Conservation (phyloP, 2,797 vertebrate genomes). For the Periophthalmus magnuspinnatus region DNA sequence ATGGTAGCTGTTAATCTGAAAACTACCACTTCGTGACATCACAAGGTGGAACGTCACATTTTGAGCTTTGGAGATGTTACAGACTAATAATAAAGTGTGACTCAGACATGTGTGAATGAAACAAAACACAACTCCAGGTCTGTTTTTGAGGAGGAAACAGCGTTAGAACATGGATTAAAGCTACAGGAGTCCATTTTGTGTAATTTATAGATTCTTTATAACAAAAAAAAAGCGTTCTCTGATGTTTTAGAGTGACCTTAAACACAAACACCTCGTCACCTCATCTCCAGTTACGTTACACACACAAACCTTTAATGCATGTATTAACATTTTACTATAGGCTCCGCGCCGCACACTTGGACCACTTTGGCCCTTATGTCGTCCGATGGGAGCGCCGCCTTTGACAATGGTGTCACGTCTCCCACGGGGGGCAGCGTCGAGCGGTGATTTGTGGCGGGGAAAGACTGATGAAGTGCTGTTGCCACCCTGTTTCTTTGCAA, state of each 20-base stretch:
- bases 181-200: too few relatives aligned
- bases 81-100: too few relatives aligned
- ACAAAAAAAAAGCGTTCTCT: neutral
- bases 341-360: conserved; percentile 43
- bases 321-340: conserved; percentile 23
- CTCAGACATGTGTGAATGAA: too few relatives aligned
- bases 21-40: too few relatives aligned
- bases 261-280: neutral
- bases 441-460: conserved; percentile 72
- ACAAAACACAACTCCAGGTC: too few relatives aligned
- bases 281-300: too few relatives aligned
- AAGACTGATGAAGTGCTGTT: conserved; percentile 79
- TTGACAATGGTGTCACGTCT: conserved; percentile 74
- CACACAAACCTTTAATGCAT: neutral
- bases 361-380: conserved; percentile 61
- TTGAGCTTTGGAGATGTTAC: too few relatives aligned
- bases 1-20: too few relatives aligned
- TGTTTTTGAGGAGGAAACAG: too few relatives aligned
- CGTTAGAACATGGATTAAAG: too few relatives aligned
- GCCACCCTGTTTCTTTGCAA: conserved; percentile 78
- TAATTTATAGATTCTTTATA: too few relatives aligned
- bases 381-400: conserved; percentile 57
- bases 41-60: too few relatives aligned
- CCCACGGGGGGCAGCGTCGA: conserved; percentile 59
- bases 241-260: neutral